These are phyloP conservation scores for Pemphigus obesinymphae DNA, from an alignment of 1,140 invertebrate genomes.

Conservation along the genomic window DNA sequence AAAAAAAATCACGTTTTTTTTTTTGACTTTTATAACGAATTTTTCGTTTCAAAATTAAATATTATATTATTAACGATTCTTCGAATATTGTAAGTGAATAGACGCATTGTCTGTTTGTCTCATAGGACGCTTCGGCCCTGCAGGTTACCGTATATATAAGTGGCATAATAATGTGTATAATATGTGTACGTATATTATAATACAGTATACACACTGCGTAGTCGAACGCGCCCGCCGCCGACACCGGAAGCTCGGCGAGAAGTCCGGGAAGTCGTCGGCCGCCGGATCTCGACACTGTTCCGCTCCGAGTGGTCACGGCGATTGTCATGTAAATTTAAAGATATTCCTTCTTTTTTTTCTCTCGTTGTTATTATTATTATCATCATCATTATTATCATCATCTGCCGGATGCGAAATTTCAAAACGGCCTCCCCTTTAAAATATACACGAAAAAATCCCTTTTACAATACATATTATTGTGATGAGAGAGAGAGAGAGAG, in stretches of 20 bases:
- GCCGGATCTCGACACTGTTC: constrained; percentile 38
- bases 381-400: neutral
- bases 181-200: neutral
- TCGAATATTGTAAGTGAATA: no score
- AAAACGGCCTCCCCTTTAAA: constrained; percentile 27
- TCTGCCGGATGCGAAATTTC: constrained; percentile 21
- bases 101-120: no score
- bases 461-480: neutral
- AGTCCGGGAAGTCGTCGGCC: constrained; percentile 21
- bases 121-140: no score
- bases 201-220: neutral
- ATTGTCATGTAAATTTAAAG: constrained; percentile 39
- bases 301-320: constrained; percentile 23
- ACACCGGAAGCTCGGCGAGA: constrained; percentile 30
- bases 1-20: no score
- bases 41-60: no score
- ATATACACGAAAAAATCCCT: neutral
- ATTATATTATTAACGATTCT: no score
- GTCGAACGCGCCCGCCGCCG: neutral
- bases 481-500: no score
- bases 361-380: neutral
- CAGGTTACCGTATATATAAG: no score
- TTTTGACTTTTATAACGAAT: no score
- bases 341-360: constrained; percentile 12
- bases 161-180: neutral